These are phyloP conservation scores for Diplazon laetatorius DNA, from an alignment of 2,888 invertebrate species.

Conservation along the genomic window DNA sequence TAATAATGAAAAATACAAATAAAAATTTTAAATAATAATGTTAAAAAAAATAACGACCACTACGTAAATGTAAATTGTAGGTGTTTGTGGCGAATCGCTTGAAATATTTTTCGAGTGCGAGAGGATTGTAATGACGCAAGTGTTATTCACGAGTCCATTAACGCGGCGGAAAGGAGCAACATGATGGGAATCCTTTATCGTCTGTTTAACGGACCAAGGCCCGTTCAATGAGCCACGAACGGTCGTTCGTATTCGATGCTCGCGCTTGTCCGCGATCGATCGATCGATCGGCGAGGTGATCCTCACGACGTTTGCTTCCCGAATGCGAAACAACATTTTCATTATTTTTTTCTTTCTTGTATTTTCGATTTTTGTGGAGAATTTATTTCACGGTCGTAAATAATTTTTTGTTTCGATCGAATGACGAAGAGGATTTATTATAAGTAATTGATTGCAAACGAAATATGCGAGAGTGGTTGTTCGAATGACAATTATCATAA, in stretches of 20 bases:
- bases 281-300: slow-evolving; percentile 54
- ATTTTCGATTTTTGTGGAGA: neutral
- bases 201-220: slow-evolving; percentile 69
- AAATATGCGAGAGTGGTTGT: no score
- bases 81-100: neutral
- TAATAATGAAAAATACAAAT: no score
- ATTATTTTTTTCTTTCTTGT: no score
- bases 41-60: no score
- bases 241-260: slow-evolving; percentile 72
- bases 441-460: no score
- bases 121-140: slow-evolving; percentile 56
- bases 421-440: no score
- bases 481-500: no score
- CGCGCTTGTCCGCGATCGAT: slow-evolving; percentile 19
- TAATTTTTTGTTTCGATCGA: no score
- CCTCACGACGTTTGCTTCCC: slow-evolving; percentile 34
- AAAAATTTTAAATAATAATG: no score
- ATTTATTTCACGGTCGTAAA: no score
- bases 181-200: slow-evolving; percentile 71
- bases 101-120: neutral
- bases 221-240: slow-evolving; percentile 51
- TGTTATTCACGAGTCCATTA: slow-evolving; percentile 29
- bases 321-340: slow-evolving; percentile 66
- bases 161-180: slow-evolving; percentile 45
- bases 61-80: slow-evolving; percentile 22